Evolutionary conservation across 2,113 vertebrate species (phyloP).

Genomic region (Ctenodactylus gundi): DNA sequence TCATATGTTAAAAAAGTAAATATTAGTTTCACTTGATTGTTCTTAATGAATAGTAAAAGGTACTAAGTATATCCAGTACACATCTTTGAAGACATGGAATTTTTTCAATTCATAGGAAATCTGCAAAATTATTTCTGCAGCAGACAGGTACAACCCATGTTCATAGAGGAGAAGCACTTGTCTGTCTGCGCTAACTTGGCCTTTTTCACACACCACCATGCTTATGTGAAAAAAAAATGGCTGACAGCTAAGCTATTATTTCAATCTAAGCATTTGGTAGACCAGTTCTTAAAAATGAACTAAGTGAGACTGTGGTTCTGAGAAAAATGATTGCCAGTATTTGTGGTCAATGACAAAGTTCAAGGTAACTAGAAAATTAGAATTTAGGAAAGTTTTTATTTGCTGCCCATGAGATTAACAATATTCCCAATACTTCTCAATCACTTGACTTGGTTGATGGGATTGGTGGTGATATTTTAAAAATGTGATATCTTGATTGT

Average conservation of each 20-base stretch:
- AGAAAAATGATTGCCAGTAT: not conserved
- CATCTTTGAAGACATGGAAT: not conserved
- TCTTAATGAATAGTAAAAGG: not conserved
- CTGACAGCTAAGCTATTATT: constrained; percentile 6
- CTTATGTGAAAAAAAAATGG: constrained; percentile 23
- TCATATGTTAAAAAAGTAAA: not conserved
- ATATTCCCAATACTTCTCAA: not conserved
- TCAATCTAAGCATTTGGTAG: not conserved
- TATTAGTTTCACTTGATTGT: not conserved
- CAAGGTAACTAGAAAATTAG: constrained; percentile 7
- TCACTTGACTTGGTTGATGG: not conserved
- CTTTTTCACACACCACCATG: not conserved
- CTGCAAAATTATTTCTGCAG: not conserved
- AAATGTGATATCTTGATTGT: not conserved
- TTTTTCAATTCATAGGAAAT: not conserved
- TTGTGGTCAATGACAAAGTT: constrained; percentile 20
- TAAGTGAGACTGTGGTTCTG: not conserved
- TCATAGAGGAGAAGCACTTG: not conserved
- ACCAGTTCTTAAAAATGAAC: constrained; percentile 6
- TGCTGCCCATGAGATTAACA: not conserved
- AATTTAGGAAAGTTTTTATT: constrained; percentile 10
- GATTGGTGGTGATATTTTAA: constrained; percentile 4
- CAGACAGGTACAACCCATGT: not conserved
- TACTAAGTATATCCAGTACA: not conserved
- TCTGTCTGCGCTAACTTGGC: not conserved